Evolutionary conservation across 30 jellyfish, hydroid and myxozoan species (phyloP).

Genomic region (Nemopilema nomurai): DNA sequence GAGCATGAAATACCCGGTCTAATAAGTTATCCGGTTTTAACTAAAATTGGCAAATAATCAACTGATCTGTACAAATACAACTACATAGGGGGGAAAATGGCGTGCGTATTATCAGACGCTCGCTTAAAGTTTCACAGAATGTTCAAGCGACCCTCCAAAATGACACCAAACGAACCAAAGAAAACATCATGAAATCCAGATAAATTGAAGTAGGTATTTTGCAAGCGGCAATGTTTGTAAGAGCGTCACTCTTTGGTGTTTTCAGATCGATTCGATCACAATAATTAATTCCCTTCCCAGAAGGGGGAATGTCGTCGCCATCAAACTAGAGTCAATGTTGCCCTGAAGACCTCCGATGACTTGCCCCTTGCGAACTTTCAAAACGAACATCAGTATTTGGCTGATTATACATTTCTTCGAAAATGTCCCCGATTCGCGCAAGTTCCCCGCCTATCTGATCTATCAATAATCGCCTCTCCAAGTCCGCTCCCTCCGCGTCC

Average conservation of each 20-base stretch:
- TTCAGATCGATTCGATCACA: neutral
- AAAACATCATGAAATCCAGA: neutral
- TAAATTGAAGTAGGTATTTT: neutral
- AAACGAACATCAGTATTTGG: neutral
- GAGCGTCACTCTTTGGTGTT: neutral
- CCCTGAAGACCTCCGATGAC: neutral
- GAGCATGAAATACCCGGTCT: no score
- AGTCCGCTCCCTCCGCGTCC: slow-evolving; percentile 4
- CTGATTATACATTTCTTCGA: slow-evolving; percentile 11
- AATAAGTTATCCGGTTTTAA: no score
- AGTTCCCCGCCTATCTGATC: slow-evolving; percentile 45
- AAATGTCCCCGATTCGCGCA: slow-evolving; percentile 44
- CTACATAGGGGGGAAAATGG: neutral
- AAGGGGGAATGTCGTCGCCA: neutral
- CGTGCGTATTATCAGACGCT: neutral
- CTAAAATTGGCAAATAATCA: no score
- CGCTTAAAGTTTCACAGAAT: no score
- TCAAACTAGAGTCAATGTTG: neutral
- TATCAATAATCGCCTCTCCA: slow-evolving; percentile 21
- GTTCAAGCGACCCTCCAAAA: no score
- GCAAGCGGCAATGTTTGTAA: neutral
- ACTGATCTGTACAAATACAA: no score
- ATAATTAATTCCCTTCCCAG: neutral
- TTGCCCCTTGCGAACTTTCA: neutral
- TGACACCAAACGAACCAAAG: neutral